These are phyloP conservation scores for Drosophila subobscura DNA, from an alignment of 1,140 invertebrate species.

Conservation along the genomic window DNA sequence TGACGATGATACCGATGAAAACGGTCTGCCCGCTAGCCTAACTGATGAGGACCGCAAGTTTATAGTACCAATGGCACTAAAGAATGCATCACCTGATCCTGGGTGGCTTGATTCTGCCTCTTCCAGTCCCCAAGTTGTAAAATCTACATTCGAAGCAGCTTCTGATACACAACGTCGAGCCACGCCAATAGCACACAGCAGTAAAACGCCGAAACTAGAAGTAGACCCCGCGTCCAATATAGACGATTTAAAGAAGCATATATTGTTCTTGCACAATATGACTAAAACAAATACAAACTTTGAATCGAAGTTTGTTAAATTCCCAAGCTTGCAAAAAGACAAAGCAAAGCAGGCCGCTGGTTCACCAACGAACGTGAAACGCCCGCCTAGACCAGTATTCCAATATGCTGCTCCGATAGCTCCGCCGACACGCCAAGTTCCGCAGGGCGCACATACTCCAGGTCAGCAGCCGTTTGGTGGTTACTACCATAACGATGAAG, in stretches of 20 bases:
- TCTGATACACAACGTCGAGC: conserved; percentile 24
- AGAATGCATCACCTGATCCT: conserved; percentile 73
- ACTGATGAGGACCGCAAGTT: conserved; percentile 80
- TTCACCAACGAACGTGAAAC: conserved; percentile 36
- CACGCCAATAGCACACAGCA: conserved; percentile 37
- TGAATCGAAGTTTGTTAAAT: conserved; percentile 83
- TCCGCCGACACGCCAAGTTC: conserved; percentile 64
- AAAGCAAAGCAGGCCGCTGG: conserved; percentile 47
- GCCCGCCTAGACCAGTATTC: conserved; percentile 63
- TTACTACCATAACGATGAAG: conserved; percentile 66
- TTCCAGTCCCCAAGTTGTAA: conserved; percentile 20
- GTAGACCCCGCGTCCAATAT: conserved; percentile 66
- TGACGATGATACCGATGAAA: conserved; percentile 80
- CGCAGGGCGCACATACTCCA: conserved; percentile 38
- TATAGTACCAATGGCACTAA: conserved; percentile 82
- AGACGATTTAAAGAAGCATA: conserved; percentile 81
- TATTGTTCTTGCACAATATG: conserved; percentile 79
- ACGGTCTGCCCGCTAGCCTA: conserved; percentile 71
- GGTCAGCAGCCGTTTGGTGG: conserved; percentile 62
- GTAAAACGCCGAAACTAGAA: conserved; percentile 38
- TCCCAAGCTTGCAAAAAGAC: conserved; percentile 76
- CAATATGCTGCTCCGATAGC: conserved; percentile 74
- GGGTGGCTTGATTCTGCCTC: conserved; percentile 29
- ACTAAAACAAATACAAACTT: conserved; percentile 80
- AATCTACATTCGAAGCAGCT: conserved; percentile 19